Conservation (phyloP, 1,140 invertebrate genomes). For the Tachypleus tridentatus region DNA sequence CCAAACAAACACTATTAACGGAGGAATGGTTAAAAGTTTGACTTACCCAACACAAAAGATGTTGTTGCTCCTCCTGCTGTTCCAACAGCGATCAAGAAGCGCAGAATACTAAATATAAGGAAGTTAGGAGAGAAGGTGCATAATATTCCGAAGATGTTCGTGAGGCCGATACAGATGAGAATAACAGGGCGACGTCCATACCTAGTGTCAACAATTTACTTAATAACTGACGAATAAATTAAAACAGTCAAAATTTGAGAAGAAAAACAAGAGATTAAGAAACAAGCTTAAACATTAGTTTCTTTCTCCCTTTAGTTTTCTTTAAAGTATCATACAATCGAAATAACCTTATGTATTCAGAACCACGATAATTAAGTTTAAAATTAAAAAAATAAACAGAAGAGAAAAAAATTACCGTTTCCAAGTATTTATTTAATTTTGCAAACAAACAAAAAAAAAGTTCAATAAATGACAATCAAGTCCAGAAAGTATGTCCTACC, state of each 20-base stretch:
- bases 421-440: neutral
- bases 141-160: constrained; percentile 5
- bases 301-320: neutral
- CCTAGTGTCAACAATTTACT: constrained; percentile 28
- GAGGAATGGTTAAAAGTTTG: neutral
- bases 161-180: constrained; percentile 15
- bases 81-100: constrained; percentile 20
- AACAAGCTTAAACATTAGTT: neutral
- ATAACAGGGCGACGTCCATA: constrained; percentile 28
- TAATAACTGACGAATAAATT: constrained; percentile 1
- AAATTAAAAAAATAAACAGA: constrained; percentile 1
- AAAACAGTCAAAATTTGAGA: neutral
- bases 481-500: neutral
- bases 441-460: constrained; percentile 1
- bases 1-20: constrained; percentile 1
- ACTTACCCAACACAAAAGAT: constrained; percentile 15
- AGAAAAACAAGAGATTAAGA: neutral
- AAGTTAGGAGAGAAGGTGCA: constrained; percentile 17
- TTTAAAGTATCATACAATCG: neutral
- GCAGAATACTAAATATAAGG: constrained; percentile 15
- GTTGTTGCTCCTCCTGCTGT: constrained; percentile 16
- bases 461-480: neutral
- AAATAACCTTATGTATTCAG: neutral
- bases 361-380: neutral
- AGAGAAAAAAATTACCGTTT: neutral